phyloP scores from a whole-genome alignment of 1,140 invertebrate genomes.

The Reticulitermes speratus region DNA sequence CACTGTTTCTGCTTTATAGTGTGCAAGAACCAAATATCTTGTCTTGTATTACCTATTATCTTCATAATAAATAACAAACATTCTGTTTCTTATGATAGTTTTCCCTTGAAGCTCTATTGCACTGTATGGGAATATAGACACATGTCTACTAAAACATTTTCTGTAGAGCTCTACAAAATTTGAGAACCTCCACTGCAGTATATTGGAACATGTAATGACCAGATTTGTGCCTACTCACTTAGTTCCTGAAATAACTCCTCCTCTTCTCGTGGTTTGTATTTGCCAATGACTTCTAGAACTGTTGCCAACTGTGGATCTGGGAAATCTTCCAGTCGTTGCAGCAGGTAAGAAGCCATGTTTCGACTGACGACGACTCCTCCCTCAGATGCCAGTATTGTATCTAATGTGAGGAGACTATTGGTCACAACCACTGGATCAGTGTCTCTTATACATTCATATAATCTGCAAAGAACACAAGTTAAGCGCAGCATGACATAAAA shows the following conservation, averaged over 20 bases:
- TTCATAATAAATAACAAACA: too few species aligned
- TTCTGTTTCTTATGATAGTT: too few species aligned
- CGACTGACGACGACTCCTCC: slow-evolving; percentile 30
- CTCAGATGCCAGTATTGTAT: slow-evolving; percentile 28
- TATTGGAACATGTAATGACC: too few species aligned
- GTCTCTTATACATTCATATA: slow-evolving; percentile 31
- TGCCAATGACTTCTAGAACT: slow-evolving; percentile 27
- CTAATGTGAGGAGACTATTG: slow-evolving; percentile 20
- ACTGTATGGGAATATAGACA: too few species aligned
- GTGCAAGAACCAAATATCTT: not conserved
- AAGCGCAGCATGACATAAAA: not conserved
- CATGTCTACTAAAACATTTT: too few species aligned
- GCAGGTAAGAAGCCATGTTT: slow-evolving; percentile 25
- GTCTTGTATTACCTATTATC: too few species aligned
- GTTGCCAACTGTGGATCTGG: slow-evolving; percentile 26
- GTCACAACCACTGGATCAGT: slow-evolving; percentile 27
- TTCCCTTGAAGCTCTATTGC: too few species aligned
- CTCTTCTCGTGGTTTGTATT: slow-evolving; percentile 27
- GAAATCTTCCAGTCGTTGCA: slow-evolving; percentile 26
- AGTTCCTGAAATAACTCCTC: slow-evolving; percentile 32
- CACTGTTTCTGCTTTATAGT: too few species aligned
- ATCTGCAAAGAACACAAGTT: slow-evolving; percentile 19
- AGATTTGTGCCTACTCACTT: not conserved
- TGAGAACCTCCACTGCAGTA: too few species aligned
- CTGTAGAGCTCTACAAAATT: too few species aligned